Evolutionary conservation across 2,888 invertebrate genomes (phyloP), one percentile per base, ranked within the genome.

Genomic region (Mongoloraphidia duomilia): DNA sequence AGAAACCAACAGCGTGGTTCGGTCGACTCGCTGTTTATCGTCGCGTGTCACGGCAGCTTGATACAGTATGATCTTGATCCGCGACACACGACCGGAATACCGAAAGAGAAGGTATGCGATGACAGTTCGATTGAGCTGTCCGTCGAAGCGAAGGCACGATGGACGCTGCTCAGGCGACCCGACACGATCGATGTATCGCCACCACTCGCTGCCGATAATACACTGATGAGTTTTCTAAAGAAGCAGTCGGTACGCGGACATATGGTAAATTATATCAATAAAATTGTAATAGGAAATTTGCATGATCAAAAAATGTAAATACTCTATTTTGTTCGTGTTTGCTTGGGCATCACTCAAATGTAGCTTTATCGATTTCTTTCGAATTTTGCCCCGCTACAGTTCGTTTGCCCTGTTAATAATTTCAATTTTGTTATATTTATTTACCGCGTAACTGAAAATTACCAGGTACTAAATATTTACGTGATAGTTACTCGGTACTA

Each of bases 61-160:
- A 77, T 91, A 52, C 92, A 95, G 64, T 89, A 95, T 59, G 80
- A 88, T 63, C 73, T 95, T 61, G 88, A 92, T 58, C 91, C 89
- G 1, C 78, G 77, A 59, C 77, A 79, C 57, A 69, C 75, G 50
- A 65, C 77, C 48, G 73, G 76, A 59, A 71, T 85, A 57, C 82
- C 86, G 49, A 88, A 86, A 66, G 89, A 90, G 68, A 86, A 86
- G 67, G 75, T 86, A 50, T 84, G 86, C 64, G 89, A 91, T 67
- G 90, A 91, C 61, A 83, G 89, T 0, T 77, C 82, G 11, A 85
- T 92, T 54, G 93, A 94, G 63, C 65, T 95, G 59, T 80, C 82
- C 44, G 89, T 91, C 51, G 84, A 84, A 62, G 84, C 90, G 1
- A 82, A 84, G 61, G 88, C 90, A 13, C 91, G 93, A 68, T 96